Conservation (phyloP, 2,113 vertebrate genomes). For the Ameiurus melas region DNA sequence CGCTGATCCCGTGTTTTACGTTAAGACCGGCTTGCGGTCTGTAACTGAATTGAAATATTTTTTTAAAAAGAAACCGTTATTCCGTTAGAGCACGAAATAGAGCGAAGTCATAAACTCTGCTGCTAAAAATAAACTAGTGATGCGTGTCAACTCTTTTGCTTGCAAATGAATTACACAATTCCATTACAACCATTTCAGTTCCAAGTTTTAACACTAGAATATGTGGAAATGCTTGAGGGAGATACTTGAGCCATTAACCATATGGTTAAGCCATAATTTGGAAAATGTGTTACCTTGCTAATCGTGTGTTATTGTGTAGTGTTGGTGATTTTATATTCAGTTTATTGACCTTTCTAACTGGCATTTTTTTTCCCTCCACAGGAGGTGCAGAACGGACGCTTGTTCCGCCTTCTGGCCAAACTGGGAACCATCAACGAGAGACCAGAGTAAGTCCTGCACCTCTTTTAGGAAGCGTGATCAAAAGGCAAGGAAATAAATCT, state of each 20-base stretch:
- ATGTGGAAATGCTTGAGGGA: not conserved
- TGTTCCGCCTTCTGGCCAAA: conserved; percentile 97
- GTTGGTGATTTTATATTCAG: not conserved
- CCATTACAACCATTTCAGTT: too few species aligned
- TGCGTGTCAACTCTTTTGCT: too few species aligned
- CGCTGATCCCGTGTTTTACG: too few species aligned
- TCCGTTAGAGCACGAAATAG: not conserved
- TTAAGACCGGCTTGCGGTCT: not conserved
- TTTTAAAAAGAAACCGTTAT: not conserved
- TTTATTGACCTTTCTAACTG: not conserved
- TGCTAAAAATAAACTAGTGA: not conserved
- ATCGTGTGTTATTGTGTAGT: not conserved
- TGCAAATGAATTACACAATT: too few species aligned
- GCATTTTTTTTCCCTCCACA: conserved; percentile 58
- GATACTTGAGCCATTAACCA: not conserved
- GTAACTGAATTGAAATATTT: not conserved
- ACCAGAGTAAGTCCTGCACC: conserved; percentile 85
- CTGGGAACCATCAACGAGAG: conserved; percentile 99
- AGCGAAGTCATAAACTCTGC: not conserved
- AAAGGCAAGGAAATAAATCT: not conserved
- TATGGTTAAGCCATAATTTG: not conserved
- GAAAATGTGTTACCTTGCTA: not conserved
- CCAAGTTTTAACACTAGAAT: too few species aligned
- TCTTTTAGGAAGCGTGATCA: not conserved
- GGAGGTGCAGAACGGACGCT: conserved; percentile 98